Conservation (phyloP, 2,113 vertebrate genomes). For the Microtus richardsoni region DNA sequence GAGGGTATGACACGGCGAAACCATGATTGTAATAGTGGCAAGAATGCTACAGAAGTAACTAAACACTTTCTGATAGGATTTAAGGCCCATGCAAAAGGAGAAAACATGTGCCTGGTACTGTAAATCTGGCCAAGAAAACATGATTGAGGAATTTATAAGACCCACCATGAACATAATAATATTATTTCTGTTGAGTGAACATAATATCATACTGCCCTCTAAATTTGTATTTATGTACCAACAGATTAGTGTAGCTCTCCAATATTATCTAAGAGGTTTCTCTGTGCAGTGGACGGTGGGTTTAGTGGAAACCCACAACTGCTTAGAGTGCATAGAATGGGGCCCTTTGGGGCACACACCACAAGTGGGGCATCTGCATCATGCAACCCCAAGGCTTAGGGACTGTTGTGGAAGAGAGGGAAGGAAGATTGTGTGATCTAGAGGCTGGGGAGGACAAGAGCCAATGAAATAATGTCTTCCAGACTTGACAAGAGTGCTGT, state of each 20-base stretch:
- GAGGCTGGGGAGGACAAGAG: not conserved
- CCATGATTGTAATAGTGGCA: too few relatives aligned
- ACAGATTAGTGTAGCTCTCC: not conserved
- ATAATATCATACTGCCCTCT: not conserved
- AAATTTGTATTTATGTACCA: too few relatives aligned
- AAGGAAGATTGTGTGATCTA: not conserved
- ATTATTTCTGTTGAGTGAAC: not conserved
- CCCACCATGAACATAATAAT: not conserved
- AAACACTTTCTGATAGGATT: not conserved
- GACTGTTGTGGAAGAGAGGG: not conserved
- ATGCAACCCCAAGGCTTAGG: not conserved
- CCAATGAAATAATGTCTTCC: not conserved
- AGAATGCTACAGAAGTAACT: not conserved
- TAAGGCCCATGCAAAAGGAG: not conserved
- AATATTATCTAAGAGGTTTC: not conserved
- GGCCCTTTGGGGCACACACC: too few relatives aligned
- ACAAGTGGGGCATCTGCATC: not conserved
- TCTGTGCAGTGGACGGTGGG: not conserved
- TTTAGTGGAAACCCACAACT: not conserved
- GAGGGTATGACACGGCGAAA: not conserved
- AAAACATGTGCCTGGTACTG: not conserved
- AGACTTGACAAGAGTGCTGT: not conserved
- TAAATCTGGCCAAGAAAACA: not conserved
- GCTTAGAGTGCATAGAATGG: too few relatives aligned
- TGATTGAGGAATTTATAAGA: not conserved